Percentiles rank a stretch among this genome's conserved stretches.
Evolutionary conservation across 2,888 invertebrate genomes (phyloP).

Genomic region (Brachylomia viminalis): DNA sequence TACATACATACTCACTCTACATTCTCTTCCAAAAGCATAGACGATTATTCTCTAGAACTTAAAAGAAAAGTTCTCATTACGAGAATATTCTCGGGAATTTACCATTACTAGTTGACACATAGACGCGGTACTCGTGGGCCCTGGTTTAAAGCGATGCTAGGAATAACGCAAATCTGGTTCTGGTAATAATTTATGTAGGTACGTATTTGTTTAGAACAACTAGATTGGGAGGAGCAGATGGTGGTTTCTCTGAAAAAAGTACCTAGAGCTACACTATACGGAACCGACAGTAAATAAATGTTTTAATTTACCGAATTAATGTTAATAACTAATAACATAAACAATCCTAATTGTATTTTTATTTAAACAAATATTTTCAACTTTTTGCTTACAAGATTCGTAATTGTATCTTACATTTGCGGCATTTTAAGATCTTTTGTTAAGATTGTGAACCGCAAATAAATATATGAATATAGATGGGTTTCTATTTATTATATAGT

Average conservation of each 20-base stretch:
- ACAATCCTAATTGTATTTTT: no score
- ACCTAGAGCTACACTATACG: no score
- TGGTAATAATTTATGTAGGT: neutral
- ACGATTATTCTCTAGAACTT: neutral
- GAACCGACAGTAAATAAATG: no score
- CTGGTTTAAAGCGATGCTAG: slow-evolving; percentile 1
- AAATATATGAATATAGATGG: no score
- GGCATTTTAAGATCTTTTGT: no score
- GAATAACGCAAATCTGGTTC: neutral
- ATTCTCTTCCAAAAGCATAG: neutral
- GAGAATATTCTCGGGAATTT: neutral
- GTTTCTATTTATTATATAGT: no score
- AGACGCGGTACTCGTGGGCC: neutral
- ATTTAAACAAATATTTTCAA: no score
- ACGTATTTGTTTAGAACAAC: neutral
- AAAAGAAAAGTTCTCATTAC: neutral
- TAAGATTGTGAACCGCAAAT: no score
- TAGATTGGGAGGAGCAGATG: neutral
- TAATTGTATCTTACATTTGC: no score
- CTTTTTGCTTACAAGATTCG: no score
- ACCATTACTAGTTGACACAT: slow-evolving; percentile 2
- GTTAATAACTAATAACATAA: no score
- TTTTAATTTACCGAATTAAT: no score
- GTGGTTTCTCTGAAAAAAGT: neutral
- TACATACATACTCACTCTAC: neutral